Base-by-base conservation (phyloP, 2,797 vertebrate genomes). In the Hyperoplus immaculatus region DNA sequence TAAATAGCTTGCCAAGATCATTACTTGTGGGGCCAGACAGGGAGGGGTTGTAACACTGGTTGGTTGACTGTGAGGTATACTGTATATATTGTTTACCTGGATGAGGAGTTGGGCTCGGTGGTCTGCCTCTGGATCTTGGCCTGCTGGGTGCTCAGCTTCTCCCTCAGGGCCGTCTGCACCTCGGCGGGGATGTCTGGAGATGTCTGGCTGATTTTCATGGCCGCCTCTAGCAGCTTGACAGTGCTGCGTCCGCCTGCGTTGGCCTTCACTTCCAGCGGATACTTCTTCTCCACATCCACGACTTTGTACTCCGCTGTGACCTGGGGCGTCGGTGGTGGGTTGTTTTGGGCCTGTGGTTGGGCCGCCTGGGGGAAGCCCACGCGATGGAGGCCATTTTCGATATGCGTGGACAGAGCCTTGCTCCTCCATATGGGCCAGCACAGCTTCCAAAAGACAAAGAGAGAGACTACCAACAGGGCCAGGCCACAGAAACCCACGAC, bases 401-500 rank as follows among this genome's bases (percentile, higher is more conserved):
- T 21, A 0, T 95, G 95, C 43, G 94, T 89, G 16, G 94, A 91
- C 65, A 97, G 77, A 1, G 97, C 95, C 90, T 99, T 99, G 93
- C 95, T 99, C 91, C 96, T 97, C 98, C 98, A 99, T 87, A 97
- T 95, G 42, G 98, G 98, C 98, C 98, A 98, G 76, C 98, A 99
- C 91, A 99, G 92, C 94, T 99, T 99, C 98, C 98, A 99, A 95
- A 99, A 98, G 89, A 99, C 98, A 94, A 99, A 99, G 86, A 99
- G 97, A 0, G 98, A 99, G 90, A 99, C 98, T 85, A 96, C 95
- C 95, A 99, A 94, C 95, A 99, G 90, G 90, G 97, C 97, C n/a
- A 99, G 97, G 81, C 97, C 98, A 65, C 98, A 99, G 95, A 99
- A 99, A 95, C 97, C 97, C 93, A 99, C 98, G 8, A 99, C 96